phyloP scores from a whole-genome alignment of 1,140 invertebrate genomes.

The Trypoxylus dichotomus region DNA sequence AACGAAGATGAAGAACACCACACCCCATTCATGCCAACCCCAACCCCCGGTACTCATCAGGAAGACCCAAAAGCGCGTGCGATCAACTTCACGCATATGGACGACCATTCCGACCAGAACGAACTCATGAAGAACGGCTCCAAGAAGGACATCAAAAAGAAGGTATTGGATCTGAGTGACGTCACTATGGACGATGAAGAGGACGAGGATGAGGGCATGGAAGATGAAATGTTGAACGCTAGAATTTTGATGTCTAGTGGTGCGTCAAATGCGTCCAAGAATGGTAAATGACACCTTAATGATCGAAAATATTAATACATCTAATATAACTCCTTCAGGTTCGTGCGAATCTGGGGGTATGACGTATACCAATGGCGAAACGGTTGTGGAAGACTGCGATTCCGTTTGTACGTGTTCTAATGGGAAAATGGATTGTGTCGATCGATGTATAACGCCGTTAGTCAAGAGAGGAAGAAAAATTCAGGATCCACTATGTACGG shows the following conservation, averaged over 20 bases:
- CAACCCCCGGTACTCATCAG: background rate
- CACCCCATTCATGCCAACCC: conserved; percentile 24
- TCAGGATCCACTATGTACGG: conserved; percentile 72
- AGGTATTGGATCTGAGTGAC: conserved; percentile 61
- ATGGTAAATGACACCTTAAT: background rate
- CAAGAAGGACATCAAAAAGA: conserved; percentile 34
- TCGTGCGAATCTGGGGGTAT: conserved; percentile 48
- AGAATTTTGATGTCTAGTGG: background rate
- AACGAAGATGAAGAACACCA: conserved; percentile 34
- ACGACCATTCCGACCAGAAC: conserved; percentile 38
- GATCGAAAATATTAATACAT: background rate
- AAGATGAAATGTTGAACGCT: conserved; percentile 10
- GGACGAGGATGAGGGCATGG: conserved; percentile 51
- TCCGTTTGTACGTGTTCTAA: conserved; percentile 68
- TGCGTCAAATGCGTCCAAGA: background rate
- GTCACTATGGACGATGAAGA: conserved; percentile 69
- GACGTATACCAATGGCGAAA: conserved; percentile 60
- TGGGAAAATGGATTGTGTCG: conserved; percentile 67
- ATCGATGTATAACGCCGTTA: conserved; percentile 65
- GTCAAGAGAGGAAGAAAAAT: conserved; percentile 63
- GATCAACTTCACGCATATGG: conserved; percentile 44
- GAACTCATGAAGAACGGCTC: conserved; percentile 33
- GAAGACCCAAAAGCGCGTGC: conserved; percentile 47
- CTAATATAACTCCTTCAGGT: conserved; percentile 35
- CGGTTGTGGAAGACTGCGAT: conserved; percentile 68